Base-by-base conservation (phyloP, 2,888 invertebrate genomes). In the Clanis bilineata region DNA sequence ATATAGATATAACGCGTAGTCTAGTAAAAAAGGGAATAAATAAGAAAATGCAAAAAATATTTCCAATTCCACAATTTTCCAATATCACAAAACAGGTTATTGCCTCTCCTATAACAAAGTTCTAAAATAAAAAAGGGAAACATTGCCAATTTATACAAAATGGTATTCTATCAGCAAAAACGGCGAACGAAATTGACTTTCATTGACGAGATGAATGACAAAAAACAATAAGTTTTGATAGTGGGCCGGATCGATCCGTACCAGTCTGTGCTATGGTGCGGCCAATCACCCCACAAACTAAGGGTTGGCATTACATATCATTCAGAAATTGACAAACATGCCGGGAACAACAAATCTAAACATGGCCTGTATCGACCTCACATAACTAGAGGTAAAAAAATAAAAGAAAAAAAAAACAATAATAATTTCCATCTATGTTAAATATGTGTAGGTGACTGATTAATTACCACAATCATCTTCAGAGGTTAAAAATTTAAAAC, bases 241-340 rank as follows among this genome's bases (percentile, higher is more conserved):
- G 73, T 73, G 73, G 76, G 73, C 47, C 63, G 66, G 74, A 91
- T 91, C 90, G 89, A 90, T 86, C 88, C 80, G 90, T 71, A 67
- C 79, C 83, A 82, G 67, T 64, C 77, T 41, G 90, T 87, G 67
- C 86, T 86, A 77, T 66, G 84, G 64, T 63, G 71, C 82, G 90
- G 90, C 79, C 91, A 90, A 66, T 88, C 83, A 92, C 90, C 91
- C 84, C 79, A 45, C 68, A 69, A 67, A 72, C 76, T 51, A 71
- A 72, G 70, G 72, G 71, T 65, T 68, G 28, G 36, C 51, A 36
- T 43, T 15, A 23, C 56, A 56, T 25, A n/a, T 45, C 55, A 2
- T 32, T 57, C 41, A 41, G 12, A 23, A 36, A 32, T 32, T 32
- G 32, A 32, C 32, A 32, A n/a, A n/a, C n/a, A n/a, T n/a, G n/a